A percentile compares a stretch with the other conserved stretches of the same genome.
phyloP scores from a whole-genome alignment of 2,797 vertebrate species.

The Squalus acanthias region DNA sequence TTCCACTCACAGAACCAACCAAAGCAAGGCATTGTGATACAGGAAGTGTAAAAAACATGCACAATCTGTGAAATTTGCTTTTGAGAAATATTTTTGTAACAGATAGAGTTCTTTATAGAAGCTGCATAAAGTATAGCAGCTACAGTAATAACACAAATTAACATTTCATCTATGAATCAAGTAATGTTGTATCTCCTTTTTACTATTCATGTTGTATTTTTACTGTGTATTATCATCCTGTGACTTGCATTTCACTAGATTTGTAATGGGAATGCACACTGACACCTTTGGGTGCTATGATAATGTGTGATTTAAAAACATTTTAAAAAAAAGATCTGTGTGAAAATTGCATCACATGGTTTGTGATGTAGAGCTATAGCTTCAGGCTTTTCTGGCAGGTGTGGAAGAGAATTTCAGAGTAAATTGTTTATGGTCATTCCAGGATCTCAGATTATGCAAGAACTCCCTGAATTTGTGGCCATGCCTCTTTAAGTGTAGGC shows the following conservation, averaged over 20 bases:
- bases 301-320: not conserved
- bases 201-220: not conserved
- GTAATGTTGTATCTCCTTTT: not conserved
- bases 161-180: not conserved
- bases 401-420: not conserved
- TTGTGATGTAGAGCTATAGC: not conserved
- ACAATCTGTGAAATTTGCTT: not conserved
- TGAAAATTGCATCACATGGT: not conserved
- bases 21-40: not conserved
- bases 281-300: not conserved
- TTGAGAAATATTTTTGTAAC: not conserved
- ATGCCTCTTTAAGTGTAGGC: not conserved
- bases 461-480: not conserved
- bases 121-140: not conserved
- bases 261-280: not conserved
- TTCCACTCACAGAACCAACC: not conserved
- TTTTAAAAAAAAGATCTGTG: not conserved
- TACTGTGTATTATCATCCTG: not conserved
- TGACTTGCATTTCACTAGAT: not conserved
- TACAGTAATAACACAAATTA: not conserved
- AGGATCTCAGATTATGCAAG: not conserved
- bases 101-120: not conserved
- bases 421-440: not conserved
- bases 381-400: not conserved
- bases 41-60: not conserved